Conservation (phyloP, 2,888 invertebrate species). For the Parnassius smintheus region DNA sequence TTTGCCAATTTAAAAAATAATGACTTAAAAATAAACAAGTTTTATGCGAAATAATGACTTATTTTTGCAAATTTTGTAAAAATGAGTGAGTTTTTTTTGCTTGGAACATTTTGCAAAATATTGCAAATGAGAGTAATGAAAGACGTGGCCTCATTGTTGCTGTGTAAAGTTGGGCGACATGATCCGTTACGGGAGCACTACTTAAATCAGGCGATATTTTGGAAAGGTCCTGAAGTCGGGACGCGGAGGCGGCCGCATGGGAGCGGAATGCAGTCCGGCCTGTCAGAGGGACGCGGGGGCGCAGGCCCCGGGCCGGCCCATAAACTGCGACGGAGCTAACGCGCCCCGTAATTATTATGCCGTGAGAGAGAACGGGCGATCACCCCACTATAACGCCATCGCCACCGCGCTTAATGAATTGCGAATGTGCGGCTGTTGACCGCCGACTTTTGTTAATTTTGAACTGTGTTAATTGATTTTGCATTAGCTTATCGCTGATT, state of each 20-base stretch:
- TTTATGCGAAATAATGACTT: too few species aligned
- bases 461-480: neutral
- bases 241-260: conserved; percentile 73
- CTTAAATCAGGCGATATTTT: conserved; percentile 69
- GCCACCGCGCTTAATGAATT: conserved; percentile 19
- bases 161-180: too few species aligned
- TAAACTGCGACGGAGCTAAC: conserved; percentile 59
- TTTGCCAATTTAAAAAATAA: too few species aligned
- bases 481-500: too few species aligned
- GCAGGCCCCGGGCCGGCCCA: conserved; percentile 50
- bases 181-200: conserved; percentile 39
- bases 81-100: too few species aligned
- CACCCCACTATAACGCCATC: conserved; percentile 43
- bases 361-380: conserved; percentile 69
- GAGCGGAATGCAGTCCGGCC: conserved; percentile 79
- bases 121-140: too few species aligned
- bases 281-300: conserved; percentile 42
- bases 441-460: neutral
- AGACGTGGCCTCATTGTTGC: too few species aligned
- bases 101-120: too few species aligned
- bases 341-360: conserved; percentile 52
- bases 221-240: conserved; percentile 62
- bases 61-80: too few species aligned
- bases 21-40: too few species aligned
- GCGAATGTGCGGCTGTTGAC: conserved; percentile 6